Percentiles rank a stretch among this genome's conserved stretches.
These are phyloP conservation scores for Talpa occidentalis DNA, from an alignment of 2,113 vertebrate genomes.

Conservation along the genomic window DNA sequence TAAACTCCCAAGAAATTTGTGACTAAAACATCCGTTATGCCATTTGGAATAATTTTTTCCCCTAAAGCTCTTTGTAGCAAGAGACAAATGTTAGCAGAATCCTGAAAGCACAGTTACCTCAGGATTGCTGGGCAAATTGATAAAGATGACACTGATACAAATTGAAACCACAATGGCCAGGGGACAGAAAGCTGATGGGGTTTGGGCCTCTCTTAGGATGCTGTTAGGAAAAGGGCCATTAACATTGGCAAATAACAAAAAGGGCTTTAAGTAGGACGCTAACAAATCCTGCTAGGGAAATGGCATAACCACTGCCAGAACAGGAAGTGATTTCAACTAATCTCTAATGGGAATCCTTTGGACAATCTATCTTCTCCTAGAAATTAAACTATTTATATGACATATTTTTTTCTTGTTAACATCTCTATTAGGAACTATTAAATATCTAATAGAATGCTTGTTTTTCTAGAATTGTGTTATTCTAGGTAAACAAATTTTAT, in stretches of 20 bases:
- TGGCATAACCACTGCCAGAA: rapidly evolving
- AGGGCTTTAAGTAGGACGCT: background rate
- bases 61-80: conserved; percentile 73
- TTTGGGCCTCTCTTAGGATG: conserved; percentile 53
- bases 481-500: background rate
- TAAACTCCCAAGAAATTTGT: conserved; percentile 79
- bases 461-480: background rate
- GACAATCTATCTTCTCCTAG: background rate
- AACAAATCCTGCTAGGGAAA: background rate
- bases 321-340: background rate
- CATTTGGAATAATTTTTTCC: conserved; percentile 69
- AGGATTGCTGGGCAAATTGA: conserved; percentile 62
- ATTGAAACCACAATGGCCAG: conserved; percentile 58
- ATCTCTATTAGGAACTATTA: background rate
- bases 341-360: background rate
- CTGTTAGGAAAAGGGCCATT: conserved; percentile 57
- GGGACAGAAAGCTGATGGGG: conserved; percentile 62
- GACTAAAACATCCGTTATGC: conserved; percentile 77
- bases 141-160: conserved; percentile 29
- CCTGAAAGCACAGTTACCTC: conserved; percentile 68
- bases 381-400: background rate
- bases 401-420: background rate
- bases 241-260: conserved; percentile 27
- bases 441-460: background rate
- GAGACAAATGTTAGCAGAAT: conserved; percentile 73